Conservation (phyloP, 2,888 invertebrate species). For the Scaptomyza cyrtandrae region DNA sequence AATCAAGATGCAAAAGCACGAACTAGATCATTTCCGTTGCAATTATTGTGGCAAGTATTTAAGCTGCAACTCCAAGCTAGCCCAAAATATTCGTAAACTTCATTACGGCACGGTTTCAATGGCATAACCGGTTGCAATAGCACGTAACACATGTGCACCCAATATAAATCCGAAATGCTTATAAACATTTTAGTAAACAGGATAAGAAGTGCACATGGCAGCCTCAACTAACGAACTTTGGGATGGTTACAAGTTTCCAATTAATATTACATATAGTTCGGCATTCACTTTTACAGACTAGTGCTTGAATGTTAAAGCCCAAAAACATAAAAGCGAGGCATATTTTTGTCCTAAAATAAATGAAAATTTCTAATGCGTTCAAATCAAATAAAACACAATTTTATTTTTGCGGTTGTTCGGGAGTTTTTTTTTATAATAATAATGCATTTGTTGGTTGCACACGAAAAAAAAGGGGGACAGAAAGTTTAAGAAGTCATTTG, state of each 20-base stretch:
- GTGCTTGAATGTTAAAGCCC: too few relatives aligned
- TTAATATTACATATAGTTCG: too few relatives aligned
- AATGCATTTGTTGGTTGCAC: conserved; percentile 39
- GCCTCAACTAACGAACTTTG: too few relatives aligned
- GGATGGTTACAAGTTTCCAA: too few relatives aligned
- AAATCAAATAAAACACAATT: conserved; percentile 35
- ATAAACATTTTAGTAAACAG: too few relatives aligned
- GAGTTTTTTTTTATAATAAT: conserved; percentile 40
- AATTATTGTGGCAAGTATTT: background rate
- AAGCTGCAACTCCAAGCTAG: background rate
- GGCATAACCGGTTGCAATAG: too few relatives aligned
- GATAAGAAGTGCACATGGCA: too few relatives aligned
- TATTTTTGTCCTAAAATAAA: background rate
- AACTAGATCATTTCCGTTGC: background rate
- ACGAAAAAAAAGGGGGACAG: conserved; percentile 8
- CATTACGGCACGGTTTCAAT: too few relatives aligned
- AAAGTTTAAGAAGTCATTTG: conserved; percentile 26
- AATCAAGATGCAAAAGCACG: background rate
- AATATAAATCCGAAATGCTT: too few relatives aligned
- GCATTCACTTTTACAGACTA: too few relatives aligned
- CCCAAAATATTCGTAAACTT: background rate
- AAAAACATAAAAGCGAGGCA: background rate
- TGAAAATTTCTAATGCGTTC: background rate
- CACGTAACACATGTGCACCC: too few relatives aligned
- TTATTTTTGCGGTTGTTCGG: conserved; percentile 37